Evolutionary conservation across 2,888 invertebrate genomes (phyloP).

Genomic region (Archips crataeganus): DNA sequence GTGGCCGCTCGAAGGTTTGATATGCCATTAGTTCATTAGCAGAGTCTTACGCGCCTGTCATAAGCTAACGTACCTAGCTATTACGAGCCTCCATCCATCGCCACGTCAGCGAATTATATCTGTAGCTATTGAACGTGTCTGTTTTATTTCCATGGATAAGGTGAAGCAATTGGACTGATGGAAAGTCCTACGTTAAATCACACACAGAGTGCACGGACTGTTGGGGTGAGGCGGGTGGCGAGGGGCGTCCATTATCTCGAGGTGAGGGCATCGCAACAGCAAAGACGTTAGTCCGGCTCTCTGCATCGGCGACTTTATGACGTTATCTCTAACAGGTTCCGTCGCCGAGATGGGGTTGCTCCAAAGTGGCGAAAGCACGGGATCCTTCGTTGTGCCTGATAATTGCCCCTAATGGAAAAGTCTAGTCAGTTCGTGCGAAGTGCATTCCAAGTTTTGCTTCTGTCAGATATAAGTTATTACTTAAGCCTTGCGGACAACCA

Average conservation of each 20-base stretch:
- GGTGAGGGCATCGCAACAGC: constrained; percentile 77
- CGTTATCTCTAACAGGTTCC: constrained; percentile 85
- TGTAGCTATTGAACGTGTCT: constrained; percentile 2
- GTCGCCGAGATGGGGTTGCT: constrained; percentile 67
- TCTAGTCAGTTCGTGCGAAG: constrained; percentile 81
- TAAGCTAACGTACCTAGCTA: constrained; percentile 47
- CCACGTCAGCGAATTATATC: constrained; percentile 13
- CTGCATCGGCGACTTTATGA: constrained; percentile 83
- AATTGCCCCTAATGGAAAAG: constrained; percentile 85
- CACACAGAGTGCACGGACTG: constrained; percentile 41
- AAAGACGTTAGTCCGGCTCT: constrained; percentile 83
- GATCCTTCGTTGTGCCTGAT: constrained; percentile 81
- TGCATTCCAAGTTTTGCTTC: constrained; percentile 82
- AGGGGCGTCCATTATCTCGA: constrained; percentile 78
- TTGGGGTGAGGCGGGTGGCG: constrained; percentile 47
- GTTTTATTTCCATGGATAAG: constrained; percentile 30
- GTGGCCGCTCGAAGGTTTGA: constrained; percentile 67
- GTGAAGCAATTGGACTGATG: constrained; percentile 39
- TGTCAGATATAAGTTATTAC: constrained; percentile 79
- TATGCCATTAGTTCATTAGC: constrained; percentile 83
- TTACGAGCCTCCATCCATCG: constrained; percentile 30
- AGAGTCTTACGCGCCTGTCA: constrained; percentile 66
- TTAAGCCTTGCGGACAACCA: constrained; percentile 70
- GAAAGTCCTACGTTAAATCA: constrained; percentile 41
- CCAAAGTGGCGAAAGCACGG: constrained; percentile 68